These are phyloP conservation scores for Wasmannia auropunctata DNA, from an alignment of 1,140 invertebrate species.

Conservation along the genomic window DNA sequence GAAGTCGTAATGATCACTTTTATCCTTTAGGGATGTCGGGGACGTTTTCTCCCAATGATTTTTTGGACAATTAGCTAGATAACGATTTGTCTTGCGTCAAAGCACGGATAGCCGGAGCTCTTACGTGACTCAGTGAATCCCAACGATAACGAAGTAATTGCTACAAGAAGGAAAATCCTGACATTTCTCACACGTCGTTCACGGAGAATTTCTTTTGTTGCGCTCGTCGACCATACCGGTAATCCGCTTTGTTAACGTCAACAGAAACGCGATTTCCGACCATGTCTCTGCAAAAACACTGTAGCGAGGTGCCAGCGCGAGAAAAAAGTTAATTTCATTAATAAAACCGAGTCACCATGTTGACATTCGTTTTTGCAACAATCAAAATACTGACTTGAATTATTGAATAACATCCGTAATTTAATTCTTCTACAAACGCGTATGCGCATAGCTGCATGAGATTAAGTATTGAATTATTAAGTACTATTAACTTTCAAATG, in stretches of 20 bases:
- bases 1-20: background rate
- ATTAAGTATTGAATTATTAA: slow-evolving; percentile 34
- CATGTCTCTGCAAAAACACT: background rate
- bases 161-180: slow-evolving; percentile 2
- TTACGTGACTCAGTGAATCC: background rate
- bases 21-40: background rate
- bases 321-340: slow-evolving; percentile 14
- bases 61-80: slow-evolving; percentile 30
- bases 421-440: background rate
- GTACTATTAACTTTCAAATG: too few species aligned
- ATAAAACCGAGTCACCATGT: slow-evolving; percentile 3
- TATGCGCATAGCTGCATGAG: background rate
- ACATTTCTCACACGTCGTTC: slow-evolving; percentile 30
- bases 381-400: background rate
- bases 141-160: slow-evolving; percentile 36
- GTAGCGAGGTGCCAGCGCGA: too few species aligned
- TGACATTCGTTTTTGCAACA: background rate
- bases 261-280: slow-evolving; percentile 19
- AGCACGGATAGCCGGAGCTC: background rate
- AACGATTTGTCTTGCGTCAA: slow-evolving; percentile 19
- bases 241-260: slow-evolving; percentile 45
- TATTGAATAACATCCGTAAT: background rate
- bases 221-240: background rate
- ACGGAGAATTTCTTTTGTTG: slow-evolving; percentile 20
- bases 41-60: slow-evolving; percentile 17